phyloP scores from a whole-genome alignment of 2,797 vertebrate genomes.

The Falco cherrug region DNA sequence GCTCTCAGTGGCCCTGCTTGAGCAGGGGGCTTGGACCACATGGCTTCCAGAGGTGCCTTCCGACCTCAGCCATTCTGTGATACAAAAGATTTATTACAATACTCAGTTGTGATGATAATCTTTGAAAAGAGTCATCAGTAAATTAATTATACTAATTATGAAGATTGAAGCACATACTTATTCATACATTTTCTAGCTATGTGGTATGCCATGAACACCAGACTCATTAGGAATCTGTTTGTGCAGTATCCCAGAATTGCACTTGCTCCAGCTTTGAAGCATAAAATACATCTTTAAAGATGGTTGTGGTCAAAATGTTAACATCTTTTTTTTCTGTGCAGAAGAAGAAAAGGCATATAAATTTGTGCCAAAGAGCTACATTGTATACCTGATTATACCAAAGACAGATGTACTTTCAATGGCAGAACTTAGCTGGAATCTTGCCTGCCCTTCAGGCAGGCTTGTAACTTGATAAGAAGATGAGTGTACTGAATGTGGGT shows the following conservation, averaged over 20 bases:
- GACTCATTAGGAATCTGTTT: not conserved
- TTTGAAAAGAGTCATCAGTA: not conserved
- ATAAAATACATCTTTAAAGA: not conserved
- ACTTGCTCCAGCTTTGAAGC: not conserved
- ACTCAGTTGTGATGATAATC: not conserved
- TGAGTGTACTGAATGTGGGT: rapidly evolving
- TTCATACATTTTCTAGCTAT: not conserved
- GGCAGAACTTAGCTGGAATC: not conserved
- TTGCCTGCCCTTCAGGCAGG: not conserved
- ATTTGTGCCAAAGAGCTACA: not conserved
- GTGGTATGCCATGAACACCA: not conserved
- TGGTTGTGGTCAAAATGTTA: not conserved
- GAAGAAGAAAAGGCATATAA: not conserved
- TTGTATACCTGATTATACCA: not conserved
- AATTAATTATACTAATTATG: not conserved
- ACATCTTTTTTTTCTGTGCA: not conserved
- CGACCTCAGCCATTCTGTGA: not conserved
- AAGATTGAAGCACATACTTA: not conserved
- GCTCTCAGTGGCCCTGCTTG: not conserved
- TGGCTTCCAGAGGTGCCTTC: not conserved
- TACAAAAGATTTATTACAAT: not conserved
- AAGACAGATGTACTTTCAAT: not conserved
- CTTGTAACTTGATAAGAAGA: not conserved
- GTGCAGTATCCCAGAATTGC: not conserved
- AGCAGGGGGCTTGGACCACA: not conserved